Base-by-base conservation (phyloP, 2,113 vertebrate species). In the Atractosteus spatula region DNA sequence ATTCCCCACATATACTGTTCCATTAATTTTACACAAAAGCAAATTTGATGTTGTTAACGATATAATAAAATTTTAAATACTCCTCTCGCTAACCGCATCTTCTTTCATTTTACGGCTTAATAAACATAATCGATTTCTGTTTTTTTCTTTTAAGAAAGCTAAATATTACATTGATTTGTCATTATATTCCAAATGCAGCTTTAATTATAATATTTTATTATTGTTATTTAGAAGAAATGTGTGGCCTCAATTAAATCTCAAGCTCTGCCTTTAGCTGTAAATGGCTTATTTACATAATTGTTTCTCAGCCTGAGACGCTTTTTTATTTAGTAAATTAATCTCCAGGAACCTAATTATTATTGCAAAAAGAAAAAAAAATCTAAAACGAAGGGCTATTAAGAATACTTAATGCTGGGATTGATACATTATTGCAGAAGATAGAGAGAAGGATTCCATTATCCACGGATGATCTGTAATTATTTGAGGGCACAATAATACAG, bases 21-120 rank as follows among this genome's bases (percentile, higher is more conserved):
- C 73, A 75, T 77, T 78, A 79, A 74, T 74, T 81, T 84, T 78
- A 82, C 71, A 74, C 72, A 79, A 64, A 74, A 82, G 74, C 59
- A 71, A 47, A 70, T 69, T 67, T 77, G 77, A 74, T 71, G 73
- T 71, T 75, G 65, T 72, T 69, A 73, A 80, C 78, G n/a, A 79
- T 71, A 74, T 62, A 76, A 83, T 81, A 80, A 76, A 78, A 74
- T 73, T 63, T 68, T 73, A 73, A 82, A 78, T 76, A 77, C 70
- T 74, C 64, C 63, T 73, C 62, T 73, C 62, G 43, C 79, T 41
- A 73, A 74, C 76, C 74, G 77, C 65, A 29, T 43, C 44, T 68
- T 47, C 70, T 81, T 70, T 70, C 64, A 74, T 81, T 79, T 81
- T 77, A 80, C 73, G 72, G 74, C 71, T 81, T 78, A 76, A 78